Evolutionary conservation across 2,113 vertebrate species (phyloP).

Genomic region (Cyanoramphus novaezelandiae): DNA sequence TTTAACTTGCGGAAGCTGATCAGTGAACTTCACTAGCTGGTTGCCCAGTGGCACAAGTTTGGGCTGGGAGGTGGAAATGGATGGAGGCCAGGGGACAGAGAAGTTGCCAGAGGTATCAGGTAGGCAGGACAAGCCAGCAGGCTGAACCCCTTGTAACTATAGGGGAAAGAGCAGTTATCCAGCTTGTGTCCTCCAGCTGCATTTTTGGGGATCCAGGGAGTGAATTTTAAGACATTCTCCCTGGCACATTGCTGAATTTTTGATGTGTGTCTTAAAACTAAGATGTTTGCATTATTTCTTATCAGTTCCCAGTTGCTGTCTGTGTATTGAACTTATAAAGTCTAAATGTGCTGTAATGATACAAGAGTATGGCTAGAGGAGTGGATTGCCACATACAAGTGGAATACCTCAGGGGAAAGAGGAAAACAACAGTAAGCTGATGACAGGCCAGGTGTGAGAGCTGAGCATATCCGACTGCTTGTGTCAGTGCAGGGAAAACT

Average conservation of each 20-base stretch:
- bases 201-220: not conserved
- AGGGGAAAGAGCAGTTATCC: not conserved
- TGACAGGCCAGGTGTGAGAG: not conserved
- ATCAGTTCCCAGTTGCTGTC: not conserved
- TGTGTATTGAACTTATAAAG: not conserved
- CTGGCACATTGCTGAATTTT: not conserved
- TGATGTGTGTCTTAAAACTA: not conserved
- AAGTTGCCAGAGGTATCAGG: not conserved
- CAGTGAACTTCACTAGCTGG: accelerated
- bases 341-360: not conserved
- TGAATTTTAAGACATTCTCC: not conserved
- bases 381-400: not conserved
- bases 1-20: not conserved
- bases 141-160: accelerated
- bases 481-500: not conserved
- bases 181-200: not conserved
- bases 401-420: not conserved
- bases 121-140: not conserved
- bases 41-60: not conserved
- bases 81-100: not conserved
- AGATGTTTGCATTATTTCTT: not conserved
- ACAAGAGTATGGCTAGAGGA: not conserved
- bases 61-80: not conserved
- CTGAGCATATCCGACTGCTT: not conserved
- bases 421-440: not conserved